Conservation (phyloP, 2,888 invertebrate genomes). For the Tipula confusa region DNA sequence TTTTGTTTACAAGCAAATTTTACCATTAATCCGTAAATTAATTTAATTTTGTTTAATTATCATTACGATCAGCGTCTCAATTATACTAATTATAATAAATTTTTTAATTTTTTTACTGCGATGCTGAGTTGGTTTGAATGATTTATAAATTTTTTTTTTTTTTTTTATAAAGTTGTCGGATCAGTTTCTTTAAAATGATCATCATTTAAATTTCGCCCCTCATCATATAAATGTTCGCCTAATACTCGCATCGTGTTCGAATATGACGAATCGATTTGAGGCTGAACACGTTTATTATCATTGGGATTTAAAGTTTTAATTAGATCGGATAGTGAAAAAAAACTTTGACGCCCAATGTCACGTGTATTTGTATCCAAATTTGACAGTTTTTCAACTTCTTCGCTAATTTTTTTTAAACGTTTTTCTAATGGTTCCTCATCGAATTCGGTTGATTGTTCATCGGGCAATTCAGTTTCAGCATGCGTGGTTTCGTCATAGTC, state of each 20-base stretch:
- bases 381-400: constrained; percentile 46
- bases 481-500: constrained; percentile 34
- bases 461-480: constrained; percentile 31
- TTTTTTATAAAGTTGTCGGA: constrained; percentile 13
- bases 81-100: neutral
- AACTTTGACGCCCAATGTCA: constrained; percentile 47
- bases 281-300: constrained; percentile 45
- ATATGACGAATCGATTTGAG: constrained; percentile 50
- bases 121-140: neutral
- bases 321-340: constrained; percentile 48
- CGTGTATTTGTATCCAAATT: constrained; percentile 38
- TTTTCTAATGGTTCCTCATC: constrained; percentile 27
- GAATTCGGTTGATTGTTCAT: constrained; percentile 31
- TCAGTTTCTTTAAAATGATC: neutral
- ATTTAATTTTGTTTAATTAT: neutral
- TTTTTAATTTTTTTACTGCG: neutral
- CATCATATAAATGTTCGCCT: constrained; percentile 41
- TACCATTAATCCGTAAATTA: neutral
- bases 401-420: constrained; percentile 46
- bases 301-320: constrained; percentile 48
- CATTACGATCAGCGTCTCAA: neutral
- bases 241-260: constrained; percentile 50
- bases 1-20: too few species aligned
- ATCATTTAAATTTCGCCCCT: neutral
- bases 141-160: neutral